phyloP scores from a whole-genome alignment of 2,113 vertebrate genomes.

The Typhlomys cinereus region DNA sequence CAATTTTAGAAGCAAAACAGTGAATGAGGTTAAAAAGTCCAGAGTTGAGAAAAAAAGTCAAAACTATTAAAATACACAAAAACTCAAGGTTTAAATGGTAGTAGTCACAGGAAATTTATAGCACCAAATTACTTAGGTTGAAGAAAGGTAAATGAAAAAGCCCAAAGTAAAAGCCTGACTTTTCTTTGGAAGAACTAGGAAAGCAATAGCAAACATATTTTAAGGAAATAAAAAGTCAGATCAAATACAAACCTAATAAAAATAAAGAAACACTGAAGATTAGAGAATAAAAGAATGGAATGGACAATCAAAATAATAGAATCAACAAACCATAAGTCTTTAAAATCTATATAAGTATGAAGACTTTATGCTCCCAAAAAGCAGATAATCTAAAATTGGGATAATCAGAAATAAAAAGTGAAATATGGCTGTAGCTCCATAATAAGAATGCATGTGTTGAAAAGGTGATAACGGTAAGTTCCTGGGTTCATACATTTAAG shows the following conservation, averaged over 20 bases:
- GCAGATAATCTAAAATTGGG: no score
- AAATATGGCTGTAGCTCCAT: neutral
- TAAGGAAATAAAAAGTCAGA: no score
- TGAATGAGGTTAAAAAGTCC: no score
- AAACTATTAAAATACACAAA: no score
- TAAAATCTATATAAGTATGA: neutral
- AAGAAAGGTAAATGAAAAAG: neutral
- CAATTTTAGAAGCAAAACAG: no score
- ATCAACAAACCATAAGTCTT: neutral
- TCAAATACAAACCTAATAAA: neutral
- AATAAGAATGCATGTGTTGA: no score
- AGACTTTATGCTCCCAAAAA: no score
- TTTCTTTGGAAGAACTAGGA: neutral
- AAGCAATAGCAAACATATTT: neutral
- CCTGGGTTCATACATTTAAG: no score
- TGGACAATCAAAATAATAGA: neutral
- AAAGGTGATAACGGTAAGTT: neutral
- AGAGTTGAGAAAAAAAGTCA: no score
- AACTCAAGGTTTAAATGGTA: no score
- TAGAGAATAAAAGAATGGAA: neutral
- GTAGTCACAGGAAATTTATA: neutral
- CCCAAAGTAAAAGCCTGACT: neutral
- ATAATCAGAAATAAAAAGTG: neutral
- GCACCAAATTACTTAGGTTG: neutral
- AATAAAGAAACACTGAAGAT: neutral